Percentiles rank a stretch among this genome's conserved stretches.
These are phyloP conservation scores for Chrysochloris asiatica DNA, from an alignment of 2,113 vertebrate species.

Conservation along the genomic window DNA sequence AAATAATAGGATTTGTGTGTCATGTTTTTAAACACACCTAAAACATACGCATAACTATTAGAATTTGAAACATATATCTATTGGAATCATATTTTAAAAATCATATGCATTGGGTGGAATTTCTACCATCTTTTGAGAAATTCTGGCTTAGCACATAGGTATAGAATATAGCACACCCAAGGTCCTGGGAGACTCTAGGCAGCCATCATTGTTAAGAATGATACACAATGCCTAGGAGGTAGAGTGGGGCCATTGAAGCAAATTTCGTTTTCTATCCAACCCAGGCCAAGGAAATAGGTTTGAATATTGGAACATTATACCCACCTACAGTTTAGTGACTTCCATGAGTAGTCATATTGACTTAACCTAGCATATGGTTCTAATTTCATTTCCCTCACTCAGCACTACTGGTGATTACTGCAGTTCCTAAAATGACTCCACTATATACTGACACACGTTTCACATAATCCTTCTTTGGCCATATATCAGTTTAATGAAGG, in stretches of 20 bases:
- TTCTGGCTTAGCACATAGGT: background rate
- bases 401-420: background rate
- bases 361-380: background rate
- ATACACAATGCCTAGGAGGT: background rate
- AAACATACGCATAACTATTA: background rate
- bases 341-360: background rate
- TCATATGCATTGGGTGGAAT: background rate
- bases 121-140: background rate
- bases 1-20: background rate
- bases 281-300: background rate
- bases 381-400: background rate
- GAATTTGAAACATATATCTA: background rate
- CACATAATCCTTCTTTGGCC: conserved; percentile 56
- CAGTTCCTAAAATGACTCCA: background rate
- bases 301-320: background rate
- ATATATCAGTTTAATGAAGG: conserved; percentile 66
- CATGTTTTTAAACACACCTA: background rate
- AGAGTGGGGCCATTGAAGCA: background rate
- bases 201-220: background rate
- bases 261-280: conserved; percentile 19
- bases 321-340: background rate
- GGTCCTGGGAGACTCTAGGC: background rate
- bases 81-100: background rate
- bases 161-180: background rate
- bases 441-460: conserved; percentile 68